A percentile compares a stretch with the other conserved stretches of the same genome.
These are phyloP conservation scores for Ctenochaetus hawaiiensis DNA, from an alignment of 2,797 vertebrate genomes.

Conservation along the genomic window DNA sequence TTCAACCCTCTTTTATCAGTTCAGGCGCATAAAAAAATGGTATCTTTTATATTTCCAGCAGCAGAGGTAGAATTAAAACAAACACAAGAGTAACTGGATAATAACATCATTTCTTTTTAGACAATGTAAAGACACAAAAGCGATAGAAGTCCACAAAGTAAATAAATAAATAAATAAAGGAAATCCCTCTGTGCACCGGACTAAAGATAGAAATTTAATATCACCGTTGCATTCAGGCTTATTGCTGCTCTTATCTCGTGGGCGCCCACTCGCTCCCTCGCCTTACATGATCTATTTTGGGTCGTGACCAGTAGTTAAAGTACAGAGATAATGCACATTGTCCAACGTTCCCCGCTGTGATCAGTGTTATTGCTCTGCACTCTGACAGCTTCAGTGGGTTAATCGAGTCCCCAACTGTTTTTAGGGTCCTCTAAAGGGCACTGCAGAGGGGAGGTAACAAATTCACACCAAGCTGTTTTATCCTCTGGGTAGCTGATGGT, in stretches of 20 bases:
- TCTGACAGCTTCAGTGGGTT: conserved; percentile 44
- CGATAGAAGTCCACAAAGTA: background rate
- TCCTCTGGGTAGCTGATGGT: conserved; percentile 50
- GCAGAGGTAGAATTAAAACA: background rate
- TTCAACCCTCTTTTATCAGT: background rate
- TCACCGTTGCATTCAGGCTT: conserved; percentile 28
- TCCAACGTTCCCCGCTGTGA: conserved; percentile 20
- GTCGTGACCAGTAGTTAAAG: conserved; percentile 53
- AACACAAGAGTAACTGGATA: conserved; percentile 2
- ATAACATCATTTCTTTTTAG: conserved; percentile 18
- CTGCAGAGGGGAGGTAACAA: conserved; percentile 34
- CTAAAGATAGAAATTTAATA: conserved; percentile 37
- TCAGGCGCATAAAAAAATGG: background rate
- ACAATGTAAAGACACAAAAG: conserved; percentile 14
- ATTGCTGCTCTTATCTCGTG: conserved; percentile 44
- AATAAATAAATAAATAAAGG: background rate
- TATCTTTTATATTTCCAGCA: conserved; percentile 29
- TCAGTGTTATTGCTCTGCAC: conserved; percentile 37
- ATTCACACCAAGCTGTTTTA: conserved; percentile 34
- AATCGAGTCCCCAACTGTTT: conserved; percentile 43
- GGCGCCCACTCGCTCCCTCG: conserved; percentile 15
- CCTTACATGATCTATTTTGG: conserved; percentile 41
- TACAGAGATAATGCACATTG: conserved; percentile 32
- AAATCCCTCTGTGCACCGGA: conserved; percentile 1
- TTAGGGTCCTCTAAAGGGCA: conserved; percentile 59